These are phyloP conservation scores for Mesoclemmys tuberculata DNA, from an alignment of 2,113 vertebrate species.

Conservation along the genomic window DNA sequence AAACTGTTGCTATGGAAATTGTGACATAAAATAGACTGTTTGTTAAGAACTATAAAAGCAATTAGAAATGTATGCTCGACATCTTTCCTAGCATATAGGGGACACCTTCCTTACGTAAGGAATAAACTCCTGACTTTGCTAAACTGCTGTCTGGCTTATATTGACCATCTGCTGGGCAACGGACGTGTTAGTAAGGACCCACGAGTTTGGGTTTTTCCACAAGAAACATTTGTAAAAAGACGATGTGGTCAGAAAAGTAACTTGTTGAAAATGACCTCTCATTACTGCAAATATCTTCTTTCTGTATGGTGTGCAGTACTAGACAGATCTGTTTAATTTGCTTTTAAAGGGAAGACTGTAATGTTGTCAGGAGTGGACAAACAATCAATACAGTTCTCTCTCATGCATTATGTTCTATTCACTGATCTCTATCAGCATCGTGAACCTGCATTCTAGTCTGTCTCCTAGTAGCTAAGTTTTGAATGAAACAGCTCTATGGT, in stretches of 20 bases:
- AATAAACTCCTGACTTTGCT: too few species aligned
- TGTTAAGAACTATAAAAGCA: too few species aligned
- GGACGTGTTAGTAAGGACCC: too few species aligned
- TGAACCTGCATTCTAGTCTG: slow-evolving; percentile 22
- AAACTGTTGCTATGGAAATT: too few species aligned
- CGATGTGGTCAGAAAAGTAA: not conserved
- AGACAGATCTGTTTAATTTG: not conserved
- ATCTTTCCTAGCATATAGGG: too few species aligned
- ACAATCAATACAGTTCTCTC: not conserved
- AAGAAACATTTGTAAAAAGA: not conserved
- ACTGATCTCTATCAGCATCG: not conserved
- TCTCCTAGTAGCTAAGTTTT: not conserved
- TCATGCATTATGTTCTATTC: not conserved
- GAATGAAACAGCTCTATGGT: not conserved
- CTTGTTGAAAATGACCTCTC: not conserved
- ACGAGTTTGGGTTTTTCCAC: too few species aligned
- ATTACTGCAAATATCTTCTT: not conserved
- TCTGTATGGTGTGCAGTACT: not conserved
- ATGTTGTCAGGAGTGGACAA: not conserved
- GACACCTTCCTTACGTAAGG: too few species aligned
- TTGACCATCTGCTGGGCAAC: too few species aligned
- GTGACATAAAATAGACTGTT: too few species aligned
- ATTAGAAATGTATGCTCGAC: too few species aligned
- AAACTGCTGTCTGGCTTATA: too few species aligned
- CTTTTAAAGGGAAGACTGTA: not conserved